Conservation (phyloP, 2,888 invertebrate species). For the Chrysomela aeneicollis region DNA sequence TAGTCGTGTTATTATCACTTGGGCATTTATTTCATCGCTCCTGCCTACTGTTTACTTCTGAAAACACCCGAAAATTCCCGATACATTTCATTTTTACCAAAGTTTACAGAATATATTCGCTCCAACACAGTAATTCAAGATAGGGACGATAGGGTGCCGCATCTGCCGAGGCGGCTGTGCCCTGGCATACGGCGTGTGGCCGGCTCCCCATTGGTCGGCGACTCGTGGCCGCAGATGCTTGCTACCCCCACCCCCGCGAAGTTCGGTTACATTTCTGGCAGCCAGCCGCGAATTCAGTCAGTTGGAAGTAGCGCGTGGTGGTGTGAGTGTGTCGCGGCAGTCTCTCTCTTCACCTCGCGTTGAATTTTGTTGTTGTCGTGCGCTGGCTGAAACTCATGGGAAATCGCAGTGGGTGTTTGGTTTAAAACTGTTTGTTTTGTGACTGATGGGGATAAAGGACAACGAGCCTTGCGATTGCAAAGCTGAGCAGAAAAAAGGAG, state of each 20-base stretch:
- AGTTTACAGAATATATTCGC: too few relatives aligned
- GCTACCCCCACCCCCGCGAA: slow-evolving; percentile 43
- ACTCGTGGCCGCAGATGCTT: slow-evolving; percentile 63
- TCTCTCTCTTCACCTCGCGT: background rate
- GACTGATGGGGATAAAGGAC: slow-evolving; percentile 60
- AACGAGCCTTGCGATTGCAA: slow-evolving; percentile 53
- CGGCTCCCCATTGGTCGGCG: slow-evolving; percentile 67
- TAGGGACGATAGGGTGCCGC: slow-evolving; percentile 54
- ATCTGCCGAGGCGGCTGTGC: slow-evolving; percentile 52
- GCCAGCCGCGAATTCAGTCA: slow-evolving; percentile 45
- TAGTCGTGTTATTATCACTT: too few relatives aligned
- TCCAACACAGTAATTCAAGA: slow-evolving; percentile 47
- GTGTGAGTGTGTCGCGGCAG: background rate
- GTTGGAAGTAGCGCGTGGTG: slow-evolving; percentile 7
- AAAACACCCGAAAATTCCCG: slow-evolving; percentile 15
- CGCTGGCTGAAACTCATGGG: slow-evolving; percentile 20
- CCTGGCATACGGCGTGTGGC: slow-evolving; percentile 67
- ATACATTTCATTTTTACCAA: too few relatives aligned
- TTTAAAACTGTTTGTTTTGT: slow-evolving; percentile 31
- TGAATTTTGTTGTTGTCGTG: background rate
- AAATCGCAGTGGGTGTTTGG: slow-evolving; percentile 25
- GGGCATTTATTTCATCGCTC: slow-evolving; percentile 9
- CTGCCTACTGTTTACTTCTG: slow-evolving; percentile 13
- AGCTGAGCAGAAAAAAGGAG: slow-evolving; percentile 51
- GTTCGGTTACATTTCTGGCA: slow-evolving; percentile 50